A percentile compares a stretch with the other conserved stretches of the same genome.
phyloP scores from a whole-genome alignment of 1,140 invertebrate species.

The Mercenaria mercenaria region DNA sequence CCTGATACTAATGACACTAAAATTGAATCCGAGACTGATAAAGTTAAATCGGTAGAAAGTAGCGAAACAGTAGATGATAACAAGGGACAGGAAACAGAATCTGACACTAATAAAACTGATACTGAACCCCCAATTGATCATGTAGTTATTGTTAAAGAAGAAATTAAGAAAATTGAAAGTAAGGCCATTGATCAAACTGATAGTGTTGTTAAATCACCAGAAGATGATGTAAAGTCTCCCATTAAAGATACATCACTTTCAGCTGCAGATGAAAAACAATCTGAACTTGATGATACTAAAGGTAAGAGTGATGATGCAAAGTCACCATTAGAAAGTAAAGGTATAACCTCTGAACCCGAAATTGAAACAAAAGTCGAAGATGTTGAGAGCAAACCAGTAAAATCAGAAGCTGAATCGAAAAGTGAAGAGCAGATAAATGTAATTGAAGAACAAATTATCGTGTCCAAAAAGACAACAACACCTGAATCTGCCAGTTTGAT shows the following conservation, averaged over 20 bases:
- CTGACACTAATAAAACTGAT: slow-evolving; percentile 14
- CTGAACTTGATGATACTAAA: background rate
- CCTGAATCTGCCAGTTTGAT: background rate
- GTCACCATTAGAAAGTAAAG: background rate
- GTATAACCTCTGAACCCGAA: background rate
- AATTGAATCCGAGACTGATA: background rate
- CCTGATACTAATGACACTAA: background rate
- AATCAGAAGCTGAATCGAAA: background rate
- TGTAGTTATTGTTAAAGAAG: slow-evolving; percentile 48
- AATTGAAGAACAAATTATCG: background rate
- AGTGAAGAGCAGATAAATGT: background rate
- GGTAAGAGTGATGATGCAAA: background rate
- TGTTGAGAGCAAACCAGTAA: no score
- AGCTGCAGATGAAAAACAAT: background rate
- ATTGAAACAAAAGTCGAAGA: background rate
- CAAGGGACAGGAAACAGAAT: background rate
- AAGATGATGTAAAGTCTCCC: background rate
- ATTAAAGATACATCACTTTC: background rate
- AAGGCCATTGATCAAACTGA: slow-evolving; percentile 40
- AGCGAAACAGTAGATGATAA: slow-evolving; percentile 34
- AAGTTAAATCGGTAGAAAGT: background rate
- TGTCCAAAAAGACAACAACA: background rate
- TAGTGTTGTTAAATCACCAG: background rate
- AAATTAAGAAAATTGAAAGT: slow-evolving; percentile 58
- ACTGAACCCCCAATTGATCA: slow-evolving; percentile 52